These are phyloP conservation scores for Trilocha varians DNA, from an alignment of 2,888 invertebrate species.

Conservation along the genomic window DNA sequence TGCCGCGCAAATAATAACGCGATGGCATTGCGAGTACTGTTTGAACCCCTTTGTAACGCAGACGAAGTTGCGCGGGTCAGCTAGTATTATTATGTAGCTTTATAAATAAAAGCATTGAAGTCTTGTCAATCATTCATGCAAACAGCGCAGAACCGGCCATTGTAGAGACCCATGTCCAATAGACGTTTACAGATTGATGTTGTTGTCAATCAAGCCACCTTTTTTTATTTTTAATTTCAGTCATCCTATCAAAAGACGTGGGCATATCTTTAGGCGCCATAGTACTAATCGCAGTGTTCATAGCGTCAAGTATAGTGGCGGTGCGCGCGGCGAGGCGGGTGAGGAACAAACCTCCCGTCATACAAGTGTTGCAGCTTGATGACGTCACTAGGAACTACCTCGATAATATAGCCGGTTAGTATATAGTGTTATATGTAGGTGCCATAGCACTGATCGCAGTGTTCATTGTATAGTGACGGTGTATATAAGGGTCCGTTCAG, in stretches of 20 bases:
- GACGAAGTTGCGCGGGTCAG: no score
- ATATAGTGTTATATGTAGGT: no score
- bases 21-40: no score
- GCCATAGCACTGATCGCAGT: no score
- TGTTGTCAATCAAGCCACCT: not conserved
- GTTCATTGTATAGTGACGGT: no score
- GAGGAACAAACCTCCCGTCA: conserved; percentile 47
- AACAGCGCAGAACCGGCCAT: no score
- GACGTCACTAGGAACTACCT: conserved; percentile 58
- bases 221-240: conserved; percentile 28
- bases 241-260: conserved; percentile 51
- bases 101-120: no score
- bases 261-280: conserved; percentile 58
- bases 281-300: conserved; percentile 45
- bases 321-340: conserved; percentile 41
- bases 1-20: no score
- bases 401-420: conserved; percentile 51
- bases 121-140: no score
- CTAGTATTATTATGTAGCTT: no score
- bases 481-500: no score
- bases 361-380: conserved; percentile 59
- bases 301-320: conserved; percentile 41
- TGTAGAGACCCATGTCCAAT: not conserved
- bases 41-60: no score
- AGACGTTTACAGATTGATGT: not conserved